Percentiles rank a stretch among this genome's conserved stretches.
phyloP scores from a whole-genome alignment of 2,113 vertebrate species.

The Aphyosemion australe region DNA sequence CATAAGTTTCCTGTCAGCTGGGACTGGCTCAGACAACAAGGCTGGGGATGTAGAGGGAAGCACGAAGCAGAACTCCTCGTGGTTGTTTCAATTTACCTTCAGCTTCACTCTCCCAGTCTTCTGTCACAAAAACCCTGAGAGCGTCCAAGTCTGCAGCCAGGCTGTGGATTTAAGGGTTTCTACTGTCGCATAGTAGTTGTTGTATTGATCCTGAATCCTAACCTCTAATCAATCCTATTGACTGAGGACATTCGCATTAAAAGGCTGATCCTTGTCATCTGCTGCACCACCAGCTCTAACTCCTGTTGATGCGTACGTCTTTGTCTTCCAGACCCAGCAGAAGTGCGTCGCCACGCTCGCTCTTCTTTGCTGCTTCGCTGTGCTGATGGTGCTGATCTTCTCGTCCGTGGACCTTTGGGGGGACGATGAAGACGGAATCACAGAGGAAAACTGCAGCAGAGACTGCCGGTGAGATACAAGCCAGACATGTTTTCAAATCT shows the following conservation, averaged over 20 bases:
- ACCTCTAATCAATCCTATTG: slow-evolving; percentile 35
- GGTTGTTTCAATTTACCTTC: no score
- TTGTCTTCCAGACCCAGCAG: slow-evolving; percentile 87
- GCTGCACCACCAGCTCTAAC: neutral
- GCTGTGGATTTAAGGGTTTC: slow-evolving; percentile 16
- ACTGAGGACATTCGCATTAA: slow-evolving; percentile 35
- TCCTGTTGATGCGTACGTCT: slow-evolving; percentile 10
- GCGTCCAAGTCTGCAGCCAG: slow-evolving; percentile 9
- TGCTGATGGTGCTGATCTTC: slow-evolving; percentile 90
- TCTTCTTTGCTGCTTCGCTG: slow-evolving; percentile 91
- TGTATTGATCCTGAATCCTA: slow-evolving; percentile 35
- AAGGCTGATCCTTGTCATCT: slow-evolving; percentile 25
- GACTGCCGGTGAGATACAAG: slow-evolving; percentile 87
- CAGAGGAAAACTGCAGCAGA: slow-evolving; percentile 92
- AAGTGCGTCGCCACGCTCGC: slow-evolving; percentile 95
- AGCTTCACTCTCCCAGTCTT: slow-evolving; percentile 24
- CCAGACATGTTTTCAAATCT: no score
- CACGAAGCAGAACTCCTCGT: slow-evolving; percentile 18
- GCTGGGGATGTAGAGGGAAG: slow-evolving; percentile 7
- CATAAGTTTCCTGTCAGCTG: slow-evolving; percentile 53
- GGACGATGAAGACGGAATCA: slow-evolving; percentile 90
- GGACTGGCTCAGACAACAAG: slow-evolving; percentile 30
- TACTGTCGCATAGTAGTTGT: slow-evolving; percentile 1
- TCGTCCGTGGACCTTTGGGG: slow-evolving; percentile 94
- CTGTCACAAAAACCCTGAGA: neutral